Conservation (phyloP, 2,888 invertebrate species). For the Allolobophora icterica region DNA sequence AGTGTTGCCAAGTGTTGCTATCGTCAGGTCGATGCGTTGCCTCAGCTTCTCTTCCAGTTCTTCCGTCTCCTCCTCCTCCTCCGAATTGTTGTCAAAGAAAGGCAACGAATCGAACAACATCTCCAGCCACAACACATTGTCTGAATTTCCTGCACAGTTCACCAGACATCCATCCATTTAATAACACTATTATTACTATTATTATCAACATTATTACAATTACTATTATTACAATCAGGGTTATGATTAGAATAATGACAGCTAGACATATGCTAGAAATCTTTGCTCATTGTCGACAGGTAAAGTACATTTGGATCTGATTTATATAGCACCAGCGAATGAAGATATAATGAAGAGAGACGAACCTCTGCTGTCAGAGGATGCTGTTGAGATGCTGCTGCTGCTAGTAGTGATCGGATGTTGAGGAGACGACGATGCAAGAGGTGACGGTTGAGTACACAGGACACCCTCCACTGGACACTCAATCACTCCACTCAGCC, state of each 20-base stretch:
- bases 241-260: too few relatives aligned
- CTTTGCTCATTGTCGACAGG: too few relatives aligned
- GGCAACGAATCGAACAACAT: background rate
- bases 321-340: too few relatives aligned
- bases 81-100: background rate
- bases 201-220: too few relatives aligned
- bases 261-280: too few relatives aligned
- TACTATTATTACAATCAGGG: too few relatives aligned
- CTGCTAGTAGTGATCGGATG: background rate
- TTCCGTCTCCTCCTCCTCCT: background rate
- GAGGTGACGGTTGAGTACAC: background rate
- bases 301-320: too few relatives aligned
- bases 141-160: background rate
- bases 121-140: background rate
- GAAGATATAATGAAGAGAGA: background rate
- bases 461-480: background rate
- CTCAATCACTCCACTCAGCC: background rate
- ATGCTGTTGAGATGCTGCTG: background rate
- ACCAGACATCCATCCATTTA: background rate
- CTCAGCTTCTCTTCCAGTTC: background rate
- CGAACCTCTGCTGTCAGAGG: background rate
- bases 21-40: background rate
- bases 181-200: too few relatives aligned
- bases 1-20: background rate
- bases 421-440: background rate